These are phyloP conservation scores for Himalopsyche kuldschensis DNA, from an alignment of 2,888 invertebrate genomes.

Conservation along the genomic window DNA sequence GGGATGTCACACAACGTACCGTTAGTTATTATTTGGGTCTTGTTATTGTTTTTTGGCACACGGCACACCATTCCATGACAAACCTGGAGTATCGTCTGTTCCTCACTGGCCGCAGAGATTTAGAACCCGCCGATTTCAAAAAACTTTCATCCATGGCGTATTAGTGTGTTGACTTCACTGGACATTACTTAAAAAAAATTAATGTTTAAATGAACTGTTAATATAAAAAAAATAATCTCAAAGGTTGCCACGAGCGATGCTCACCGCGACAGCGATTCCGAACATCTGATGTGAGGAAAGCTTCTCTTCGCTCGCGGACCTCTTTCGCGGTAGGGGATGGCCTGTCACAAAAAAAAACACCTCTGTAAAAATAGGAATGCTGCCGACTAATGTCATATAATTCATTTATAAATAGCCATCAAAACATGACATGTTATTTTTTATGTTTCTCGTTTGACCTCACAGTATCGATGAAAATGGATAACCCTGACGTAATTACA, in stretches of 20 bases:
- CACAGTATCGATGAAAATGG: slow-evolving; percentile 20
- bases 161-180: slow-evolving; percentile 10
- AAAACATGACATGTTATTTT: slow-evolving; percentile 26
- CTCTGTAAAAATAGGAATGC: slow-evolving; percentile 20
- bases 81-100: slow-evolving; percentile 74
- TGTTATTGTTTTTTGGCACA: slow-evolving; percentile 14
- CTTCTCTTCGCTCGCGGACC: neutral
- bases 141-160: slow-evolving; percentile 47
- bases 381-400: neutral
- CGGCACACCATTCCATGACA: slow-evolving; percentile 43
- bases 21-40: slow-evolving; percentile 2
- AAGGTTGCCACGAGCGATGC: neutral
- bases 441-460: neutral
- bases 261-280: neutral
- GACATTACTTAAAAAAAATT: slow-evolving; percentile 44
- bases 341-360: slow-evolving; percentile 25
- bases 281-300: slow-evolving; percentile 10
- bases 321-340: slow-evolving; percentile 32
- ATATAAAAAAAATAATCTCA: neutral
- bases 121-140: slow-evolving; percentile 54
- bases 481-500: slow-evolving; percentile 55
- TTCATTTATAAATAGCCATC: slow-evolving; percentile 20
- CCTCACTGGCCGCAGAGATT: slow-evolving; percentile 66
- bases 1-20: slow-evolving; percentile 11
- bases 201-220: slow-evolving; percentile 46